phyloP scores from a whole-genome alignment of 1,140 invertebrate genomes.

The Phthorimaea operculella region DNA sequence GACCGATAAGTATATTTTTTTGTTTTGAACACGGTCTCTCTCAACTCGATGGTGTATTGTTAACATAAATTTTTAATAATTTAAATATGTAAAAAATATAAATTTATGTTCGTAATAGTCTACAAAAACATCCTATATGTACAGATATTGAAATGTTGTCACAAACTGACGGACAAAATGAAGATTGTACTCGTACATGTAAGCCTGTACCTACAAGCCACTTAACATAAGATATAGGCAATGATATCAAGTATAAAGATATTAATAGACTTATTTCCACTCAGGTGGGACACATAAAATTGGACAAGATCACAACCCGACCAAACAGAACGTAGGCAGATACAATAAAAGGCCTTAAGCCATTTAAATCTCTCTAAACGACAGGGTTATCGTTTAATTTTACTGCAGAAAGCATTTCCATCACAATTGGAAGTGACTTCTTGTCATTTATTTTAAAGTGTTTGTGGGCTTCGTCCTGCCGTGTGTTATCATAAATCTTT shows the following conservation, averaged over 20 bases:
- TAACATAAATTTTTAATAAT: too few species aligned
- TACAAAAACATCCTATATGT: too few species aligned
- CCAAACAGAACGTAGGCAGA: conserved; percentile 45
- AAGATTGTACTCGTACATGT: too few species aligned
- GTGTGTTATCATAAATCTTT: conserved; percentile 67
- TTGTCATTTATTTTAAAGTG: conserved; percentile 68
- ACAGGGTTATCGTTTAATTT: conserved; percentile 66
- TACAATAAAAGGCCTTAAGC: conserved; percentile 54
- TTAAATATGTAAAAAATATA: too few species aligned
- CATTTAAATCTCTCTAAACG: conserved; percentile 65
- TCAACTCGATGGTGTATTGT: too few species aligned
- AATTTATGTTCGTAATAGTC: too few species aligned
- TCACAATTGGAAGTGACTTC: conserved; percentile 65
- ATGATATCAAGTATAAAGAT: conserved; percentile 19
- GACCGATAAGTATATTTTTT: too few species aligned
- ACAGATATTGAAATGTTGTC: too few species aligned
- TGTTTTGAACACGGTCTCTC: too few species aligned
- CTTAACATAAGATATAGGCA: background rate
- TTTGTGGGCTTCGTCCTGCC: conserved; percentile 51
- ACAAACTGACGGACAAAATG: too few species aligned
- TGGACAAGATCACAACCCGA: conserved; percentile 33
- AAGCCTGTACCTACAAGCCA: too few species aligned
- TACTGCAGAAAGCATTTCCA: conserved; percentile 67
- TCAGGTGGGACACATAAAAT: conserved; percentile 41
- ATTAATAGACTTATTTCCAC: conserved; percentile 15